Evolutionary conservation across 1,140 invertebrate species (phyloP).

Genomic region (Drosophila watanabei): DNA sequence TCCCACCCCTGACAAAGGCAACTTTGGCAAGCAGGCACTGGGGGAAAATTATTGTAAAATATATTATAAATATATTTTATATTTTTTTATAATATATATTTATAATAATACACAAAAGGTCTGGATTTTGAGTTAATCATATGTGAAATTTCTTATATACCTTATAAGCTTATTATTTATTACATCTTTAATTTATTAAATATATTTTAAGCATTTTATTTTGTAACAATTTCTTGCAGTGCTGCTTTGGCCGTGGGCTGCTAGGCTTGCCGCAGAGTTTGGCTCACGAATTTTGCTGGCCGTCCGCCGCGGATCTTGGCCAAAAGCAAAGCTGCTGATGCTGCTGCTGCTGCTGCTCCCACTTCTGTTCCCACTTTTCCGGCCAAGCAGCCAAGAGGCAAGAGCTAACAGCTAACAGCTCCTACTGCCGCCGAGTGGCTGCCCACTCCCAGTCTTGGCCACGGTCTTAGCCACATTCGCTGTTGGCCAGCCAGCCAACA

Average conservation of each 20-base stretch:
- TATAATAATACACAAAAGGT: no score
- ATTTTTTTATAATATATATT: neutral
- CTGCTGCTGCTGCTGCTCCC: slow-evolving; percentile 23
- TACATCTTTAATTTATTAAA: neutral
- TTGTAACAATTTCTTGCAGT: slow-evolving; percentile 18
- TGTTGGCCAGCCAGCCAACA: slow-evolving; percentile 66
- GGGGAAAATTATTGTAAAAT: neutral
- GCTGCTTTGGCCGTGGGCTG: slow-evolving; percentile 55
- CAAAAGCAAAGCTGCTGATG: slow-evolving; percentile 32
- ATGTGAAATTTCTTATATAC: no score
- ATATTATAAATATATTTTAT: neutral
- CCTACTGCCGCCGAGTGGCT: slow-evolving; percentile 17
- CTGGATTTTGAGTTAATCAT: no score
- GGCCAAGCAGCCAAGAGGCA: slow-evolving; percentile 4
- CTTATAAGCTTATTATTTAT: neutral
- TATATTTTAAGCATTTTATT: neutral
- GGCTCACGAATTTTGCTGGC: slow-evolving; percentile 66
- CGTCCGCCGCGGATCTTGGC: slow-evolving; percentile 39
- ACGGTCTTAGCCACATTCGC: slow-evolving; percentile 14
- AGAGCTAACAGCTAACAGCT: slow-evolving; percentile 15
- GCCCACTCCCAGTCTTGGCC: slow-evolving; percentile 21
- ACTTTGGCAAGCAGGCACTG: neutral
- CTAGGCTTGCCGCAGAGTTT: slow-evolving; percentile 74
- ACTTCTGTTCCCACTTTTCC: slow-evolving; percentile 19
- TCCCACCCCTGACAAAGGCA: slow-evolving; percentile 16